Evolutionary conservation across 2,113 vertebrate genomes (phyloP).

Genomic region (Halcyon malimbica): DNA sequence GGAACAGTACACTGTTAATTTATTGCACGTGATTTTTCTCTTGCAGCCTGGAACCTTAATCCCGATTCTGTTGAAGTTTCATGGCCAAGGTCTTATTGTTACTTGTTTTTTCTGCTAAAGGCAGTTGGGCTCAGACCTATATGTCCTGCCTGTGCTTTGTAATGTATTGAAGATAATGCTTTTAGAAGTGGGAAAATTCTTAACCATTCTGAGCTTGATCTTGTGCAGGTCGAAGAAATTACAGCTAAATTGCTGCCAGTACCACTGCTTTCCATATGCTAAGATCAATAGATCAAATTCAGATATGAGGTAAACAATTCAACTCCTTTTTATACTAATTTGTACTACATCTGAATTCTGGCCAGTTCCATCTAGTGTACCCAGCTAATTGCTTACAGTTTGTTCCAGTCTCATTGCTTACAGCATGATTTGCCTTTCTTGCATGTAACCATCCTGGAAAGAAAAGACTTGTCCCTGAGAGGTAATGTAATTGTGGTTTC

Average conservation of each 20-base stretch:
- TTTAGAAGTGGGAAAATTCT: background rate
- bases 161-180: background rate
- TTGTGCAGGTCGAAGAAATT: background rate
- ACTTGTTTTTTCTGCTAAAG: background rate
- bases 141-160: background rate
- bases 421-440: conserved; percentile 2
- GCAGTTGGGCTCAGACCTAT: background rate
- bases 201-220: background rate
- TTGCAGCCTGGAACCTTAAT: background rate
- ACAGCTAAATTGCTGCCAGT: background rate
- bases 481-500: conserved; percentile 14
- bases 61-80: background rate
- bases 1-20: background rate
- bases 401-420: background rate
- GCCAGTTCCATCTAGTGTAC: background rate
- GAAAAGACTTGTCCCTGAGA: background rate
- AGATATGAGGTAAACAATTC: background rate
- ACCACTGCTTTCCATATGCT: background rate
- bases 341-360: background rate
- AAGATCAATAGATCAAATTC: background rate
- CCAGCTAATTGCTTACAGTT: background rate
- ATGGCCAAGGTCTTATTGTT: background rate
- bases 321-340: background rate
- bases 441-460: background rate
- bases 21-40: background rate